Conservation (phyloP, 1,140 invertebrate species). For the Dendroctonus valens region DNA sequence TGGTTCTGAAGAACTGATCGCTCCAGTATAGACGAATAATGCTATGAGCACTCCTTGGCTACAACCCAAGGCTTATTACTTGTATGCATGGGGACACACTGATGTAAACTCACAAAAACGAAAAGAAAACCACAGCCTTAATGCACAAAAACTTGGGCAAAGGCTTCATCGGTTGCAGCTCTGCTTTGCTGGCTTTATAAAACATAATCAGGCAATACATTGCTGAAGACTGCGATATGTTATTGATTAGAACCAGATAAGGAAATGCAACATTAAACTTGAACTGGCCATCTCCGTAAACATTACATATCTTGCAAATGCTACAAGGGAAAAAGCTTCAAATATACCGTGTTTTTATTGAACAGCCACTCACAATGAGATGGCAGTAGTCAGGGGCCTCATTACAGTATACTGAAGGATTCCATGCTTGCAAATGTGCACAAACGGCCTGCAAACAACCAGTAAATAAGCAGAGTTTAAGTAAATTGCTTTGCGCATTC, state of each 20-base stretch:
- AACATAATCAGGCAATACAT: constrained; percentile 96
- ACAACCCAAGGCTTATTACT: constrained; percentile 41
- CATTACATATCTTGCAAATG: constrained; percentile 79
- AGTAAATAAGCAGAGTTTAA: constrained; percentile 10
- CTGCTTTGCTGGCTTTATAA: constrained; percentile 83
- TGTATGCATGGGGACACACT: no score
- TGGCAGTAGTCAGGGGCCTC: constrained; percentile 81
- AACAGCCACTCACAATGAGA: constrained; percentile 73
- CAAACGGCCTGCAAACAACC: constrained; percentile 68
- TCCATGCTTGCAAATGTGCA: constrained; percentile 93
- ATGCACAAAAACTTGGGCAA: constrained; percentile 97
- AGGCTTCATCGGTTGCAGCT: constrained; percentile 88
- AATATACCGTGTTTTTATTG: neutral
- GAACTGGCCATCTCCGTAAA: constrained; percentile 91
- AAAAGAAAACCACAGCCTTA: constrained; percentile 96
- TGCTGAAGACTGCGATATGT: constrained; percentile 92
- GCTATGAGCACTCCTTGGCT: constrained; percentile 91
- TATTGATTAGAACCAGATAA: constrained; percentile 89
- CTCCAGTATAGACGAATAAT: constrained; percentile 74
- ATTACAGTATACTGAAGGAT: constrained; percentile 93
- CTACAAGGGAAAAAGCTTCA: constrained; percentile 54
- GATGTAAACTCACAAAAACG: constrained; percentile 85
- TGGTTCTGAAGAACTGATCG: constrained; percentile 68
- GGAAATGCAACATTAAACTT: constrained; percentile 80
- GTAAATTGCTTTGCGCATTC: neutral